Evolutionary conservation across 2,888 invertebrate genomes (phyloP), one percentile per base, ranked within the genome.

Genomic region (Tiphia femorata): DNA sequence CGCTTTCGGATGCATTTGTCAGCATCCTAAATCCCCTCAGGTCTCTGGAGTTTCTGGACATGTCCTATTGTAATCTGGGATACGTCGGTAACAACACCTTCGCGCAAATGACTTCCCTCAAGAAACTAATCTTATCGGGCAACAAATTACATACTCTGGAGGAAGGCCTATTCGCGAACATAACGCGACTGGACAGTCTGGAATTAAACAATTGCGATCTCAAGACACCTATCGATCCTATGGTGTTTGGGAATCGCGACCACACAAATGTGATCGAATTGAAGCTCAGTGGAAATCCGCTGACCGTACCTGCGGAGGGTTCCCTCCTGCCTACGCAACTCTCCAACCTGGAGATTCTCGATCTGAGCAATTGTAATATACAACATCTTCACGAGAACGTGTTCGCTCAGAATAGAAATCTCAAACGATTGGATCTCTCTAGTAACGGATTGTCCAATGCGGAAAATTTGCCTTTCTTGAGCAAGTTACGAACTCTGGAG

Each of bases 41-140:
- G 56, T 88, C 89, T 10, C 81, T 92, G 25, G 89, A 90, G 78
- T 90, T 89, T 72, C 83, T 91, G 2, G 90, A 91, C 77, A 91
- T 92, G 91, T 90, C 91, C 4, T 90, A 90, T 76, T 91, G 91
- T 79, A 88, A 90, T 75, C 84, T 91, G 2, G 89, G 89, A 0
- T 86, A 87, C 62, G 85, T 91, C 49, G 88, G 89, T 0, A 89
- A 89, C 29, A 86, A 88, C 23, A 88, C 89, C 2, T 92, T 91
- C 73, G 86, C 90, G 3, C 88, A 89, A 74, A 91, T 91, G 90
- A 88, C 88, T 1, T 87, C 88, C 7, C 85, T 91, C 83, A 89
- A 88, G 72, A 86, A 86, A 46, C 83, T 91, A 16, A 86, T 91
- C 42, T 84, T 92, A 23, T 91, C 91, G 2, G 91, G 91, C 3